Base-by-base conservation (phyloP, 2,113 vertebrate genomes). In the Geococcyx californianus region DNA sequence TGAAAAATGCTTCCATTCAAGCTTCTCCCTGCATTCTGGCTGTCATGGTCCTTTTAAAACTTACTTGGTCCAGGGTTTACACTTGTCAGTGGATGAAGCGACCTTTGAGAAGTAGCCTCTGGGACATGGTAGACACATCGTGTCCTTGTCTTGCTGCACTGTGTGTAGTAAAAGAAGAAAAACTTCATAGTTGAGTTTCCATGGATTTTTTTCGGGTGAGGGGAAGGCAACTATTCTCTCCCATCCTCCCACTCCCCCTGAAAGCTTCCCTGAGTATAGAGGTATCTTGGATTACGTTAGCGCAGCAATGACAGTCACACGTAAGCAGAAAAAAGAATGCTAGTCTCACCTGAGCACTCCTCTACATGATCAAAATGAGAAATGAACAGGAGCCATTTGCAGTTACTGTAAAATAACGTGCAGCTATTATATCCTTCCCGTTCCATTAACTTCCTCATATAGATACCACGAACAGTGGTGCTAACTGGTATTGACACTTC, bases 61-160 rank as follows among this genome's bases (percentile, higher is more conserved):
- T 99, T 98, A 99, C 99, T 98, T 98, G 44, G 98, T 99, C 99
- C 99, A 99, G 45, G 92, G 96, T 97, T 97, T 98, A 98, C 99
- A 99, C 10, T 94, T 73, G 4, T 99, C 98, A 0, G 79, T 97
- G 58, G 98, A 95, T n/a, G 98, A 98, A 52, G 90, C 87, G 9
- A 92, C 38, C 13, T 98, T 94, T 5, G 99, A 99, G 97, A 98
- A 99, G 96, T 97, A 98, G 84, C 99, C 99, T 19, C 84, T 76
- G 24, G 93, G 97, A 94, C 99, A 99, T 0, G 97, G 96, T 40
- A 68, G 8, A 9, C 98, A 98, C 33, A 59, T 78, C 0, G 98
- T 98, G 89, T 98, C 97, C 89, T 89, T 96, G 94, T 98, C 96
- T 88, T 97, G 97, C 92, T 98, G 97, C 96, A 97, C 98, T 98